Conservation (phyloP, 53 echinoderm and acorn worm species). For the Echinometra lucunter region DNA sequence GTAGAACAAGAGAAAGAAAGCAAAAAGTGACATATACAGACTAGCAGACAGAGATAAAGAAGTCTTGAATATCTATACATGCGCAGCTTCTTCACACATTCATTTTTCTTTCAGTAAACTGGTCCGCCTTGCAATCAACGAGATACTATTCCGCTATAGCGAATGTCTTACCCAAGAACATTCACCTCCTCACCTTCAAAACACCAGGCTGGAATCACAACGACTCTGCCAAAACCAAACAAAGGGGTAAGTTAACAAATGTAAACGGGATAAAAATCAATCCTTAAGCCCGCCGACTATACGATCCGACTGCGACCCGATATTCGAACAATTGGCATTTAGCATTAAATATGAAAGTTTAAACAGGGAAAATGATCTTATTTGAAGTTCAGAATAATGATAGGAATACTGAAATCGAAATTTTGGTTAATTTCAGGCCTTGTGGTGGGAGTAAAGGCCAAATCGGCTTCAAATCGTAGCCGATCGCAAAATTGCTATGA, state of each 20-base stretch:
- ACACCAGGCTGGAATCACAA: conserved; percentile 85
- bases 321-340: too few relatives aligned
- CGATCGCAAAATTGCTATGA: too few relatives aligned
- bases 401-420: too few relatives aligned
- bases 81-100: not conserved
- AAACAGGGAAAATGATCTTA: too few relatives aligned
- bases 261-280: too few relatives aligned
- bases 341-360: too few relatives aligned
- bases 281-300: too few relatives aligned
- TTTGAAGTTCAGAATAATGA: too few relatives aligned
- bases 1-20: not conserved
- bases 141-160: conserved; percentile 15
- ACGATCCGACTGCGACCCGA: too few relatives aligned
- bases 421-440: too few relatives aligned
- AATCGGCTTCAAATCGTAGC: too few relatives aligned
- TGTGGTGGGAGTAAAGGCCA: too few relatives aligned
- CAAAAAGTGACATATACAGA: not conserved
- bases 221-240: not conserved
- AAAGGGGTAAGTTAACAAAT: not conserved
- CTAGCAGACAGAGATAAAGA: not conserved
- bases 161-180: conserved; percentile 76
- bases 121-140: not conserved
- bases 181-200: conserved; percentile 85
- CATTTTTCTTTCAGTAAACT: conserved; percentile 47
- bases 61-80: not conserved